Percentiles rank a stretch among this genome's conserved stretches.
phyloP scores from a whole-genome alignment of 2,888 invertebrate genomes.

The Microctonus hyperodae region DNA sequence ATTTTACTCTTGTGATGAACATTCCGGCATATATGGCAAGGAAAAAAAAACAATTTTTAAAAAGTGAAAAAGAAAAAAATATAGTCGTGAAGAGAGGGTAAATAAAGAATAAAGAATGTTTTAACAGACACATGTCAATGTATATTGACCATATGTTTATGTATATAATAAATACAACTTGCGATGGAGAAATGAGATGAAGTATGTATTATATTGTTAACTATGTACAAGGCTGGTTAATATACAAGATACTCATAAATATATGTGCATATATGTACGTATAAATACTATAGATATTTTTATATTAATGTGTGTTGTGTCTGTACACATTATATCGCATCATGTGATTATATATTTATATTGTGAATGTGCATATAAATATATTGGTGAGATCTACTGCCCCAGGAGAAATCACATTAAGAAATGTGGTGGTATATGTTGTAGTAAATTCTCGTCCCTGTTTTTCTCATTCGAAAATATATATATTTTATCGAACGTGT shows the following conservation, averaged over 20 bases:
- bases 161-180: not conserved
- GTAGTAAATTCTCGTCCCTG: not conserved
- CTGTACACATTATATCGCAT: not conserved
- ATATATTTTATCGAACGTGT: slow-evolving; percentile 42
- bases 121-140: slow-evolving; percentile 3
- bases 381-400: slow-evolving; percentile 7
- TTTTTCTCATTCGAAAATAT: not conserved
- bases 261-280: not conserved
- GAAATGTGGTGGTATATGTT: slow-evolving; percentile 5
- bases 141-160: slow-evolving; percentile 18
- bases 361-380: slow-evolving; percentile 14
- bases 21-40: slow-evolving; percentile 1
- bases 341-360: not conserved
- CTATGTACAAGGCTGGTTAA: not conserved
- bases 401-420: slow-evolving; percentile 23
- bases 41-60: slow-evolving; percentile 6
- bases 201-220: not conserved
- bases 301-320: too few relatives aligned
- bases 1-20: slow-evolving; percentile 23
- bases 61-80: slow-evolving; percentile 23
- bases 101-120: slow-evolving; percentile 6
- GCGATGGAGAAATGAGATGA: slow-evolving; percentile 14
- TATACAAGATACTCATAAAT: slow-evolving; percentile 8
- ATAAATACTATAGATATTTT: not conserved
- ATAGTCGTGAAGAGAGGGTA: not conserved